Conservation (phyloP, 2,113 vertebrate genomes). For the Labrus mixtus region DNA sequence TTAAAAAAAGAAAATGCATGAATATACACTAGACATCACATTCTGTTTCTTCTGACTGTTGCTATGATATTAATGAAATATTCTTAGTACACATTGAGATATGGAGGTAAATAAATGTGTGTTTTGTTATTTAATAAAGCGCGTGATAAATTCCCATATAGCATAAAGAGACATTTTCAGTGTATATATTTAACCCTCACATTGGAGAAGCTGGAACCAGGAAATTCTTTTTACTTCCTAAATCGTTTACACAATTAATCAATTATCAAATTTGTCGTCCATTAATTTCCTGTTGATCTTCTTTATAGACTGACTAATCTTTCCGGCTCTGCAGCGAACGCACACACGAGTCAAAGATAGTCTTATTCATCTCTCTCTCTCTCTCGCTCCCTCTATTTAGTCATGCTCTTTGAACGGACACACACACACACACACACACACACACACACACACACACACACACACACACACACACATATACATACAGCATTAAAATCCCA, state of each 20-base stretch:
- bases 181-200: neutral
- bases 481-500: slow-evolving; percentile 34
- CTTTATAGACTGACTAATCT: slow-evolving; percentile 15
- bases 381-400: slow-evolving; percentile 85
- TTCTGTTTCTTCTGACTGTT: too few species aligned
- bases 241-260: slow-evolving; percentile 12
- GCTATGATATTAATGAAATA: too few species aligned
- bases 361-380: slow-evolving; percentile 58
- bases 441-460: slow-evolving; percentile 19
- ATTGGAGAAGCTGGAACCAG: neutral
- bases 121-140: too few species aligned
- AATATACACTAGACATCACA: too few species aligned
- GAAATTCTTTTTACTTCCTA: neutral
- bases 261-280: neutral
- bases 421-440: neutral
- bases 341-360: neutral
- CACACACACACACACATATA: slow-evolving; percentile 21
- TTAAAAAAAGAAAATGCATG: too few species aligned
- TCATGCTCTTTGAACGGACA: slow-evolving; percentile 88
- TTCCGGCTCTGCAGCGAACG: slow-evolving; percentile 5
- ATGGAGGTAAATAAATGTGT: too few species aligned
- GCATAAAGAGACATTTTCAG: neutral
- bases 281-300: slow-evolving; percentile 16
- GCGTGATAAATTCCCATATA: neutral
- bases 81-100: too few species aligned